Conservation (phyloP, 2,888 invertebrate genomes). For the Coelopa pilipes region DNA sequence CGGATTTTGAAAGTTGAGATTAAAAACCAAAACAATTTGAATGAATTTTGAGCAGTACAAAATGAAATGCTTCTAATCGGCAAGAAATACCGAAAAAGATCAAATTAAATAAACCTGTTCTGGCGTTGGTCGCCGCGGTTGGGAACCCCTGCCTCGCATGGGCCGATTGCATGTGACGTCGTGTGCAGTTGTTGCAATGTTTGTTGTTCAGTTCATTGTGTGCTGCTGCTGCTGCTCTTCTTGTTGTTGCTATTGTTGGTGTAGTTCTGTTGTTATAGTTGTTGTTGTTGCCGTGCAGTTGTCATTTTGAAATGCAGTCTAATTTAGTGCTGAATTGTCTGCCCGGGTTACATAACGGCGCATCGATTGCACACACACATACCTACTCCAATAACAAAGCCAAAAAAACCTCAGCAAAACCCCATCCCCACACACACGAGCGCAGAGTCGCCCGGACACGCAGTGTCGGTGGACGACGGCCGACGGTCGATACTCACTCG, state of each 20-base stretch:
- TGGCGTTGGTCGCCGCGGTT: neutral
- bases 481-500: conserved; percentile 76
- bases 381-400: neutral
- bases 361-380: conserved; percentile 31
- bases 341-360: conserved; percentile 54
- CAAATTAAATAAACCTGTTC: too few species aligned
- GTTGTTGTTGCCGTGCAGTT: conserved; percentile 28
- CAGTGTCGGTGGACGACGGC: neutral
- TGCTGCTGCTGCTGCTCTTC: too few species aligned
- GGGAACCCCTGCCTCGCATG: conserved; percentile 18
- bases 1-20: too few species aligned
- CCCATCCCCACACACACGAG: neutral
- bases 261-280: too few species aligned
- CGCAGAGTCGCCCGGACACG: conserved; percentile 73
- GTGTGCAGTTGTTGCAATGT: conserved; percentile 37
- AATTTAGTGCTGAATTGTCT: conserved; percentile 57
- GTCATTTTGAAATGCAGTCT: conserved; percentile 57
- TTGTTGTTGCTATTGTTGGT: too few species aligned
- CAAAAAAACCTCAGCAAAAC: too few species aligned
- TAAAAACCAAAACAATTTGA: too few species aligned
- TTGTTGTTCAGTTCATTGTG: neutral
- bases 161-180: conserved; percentile 29
- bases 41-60: too few species aligned
- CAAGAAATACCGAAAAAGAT: too few species aligned
- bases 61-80: too few species aligned